Conservation (phyloP, 2,797 vertebrate genomes). For the Poecile montanus region DNA sequence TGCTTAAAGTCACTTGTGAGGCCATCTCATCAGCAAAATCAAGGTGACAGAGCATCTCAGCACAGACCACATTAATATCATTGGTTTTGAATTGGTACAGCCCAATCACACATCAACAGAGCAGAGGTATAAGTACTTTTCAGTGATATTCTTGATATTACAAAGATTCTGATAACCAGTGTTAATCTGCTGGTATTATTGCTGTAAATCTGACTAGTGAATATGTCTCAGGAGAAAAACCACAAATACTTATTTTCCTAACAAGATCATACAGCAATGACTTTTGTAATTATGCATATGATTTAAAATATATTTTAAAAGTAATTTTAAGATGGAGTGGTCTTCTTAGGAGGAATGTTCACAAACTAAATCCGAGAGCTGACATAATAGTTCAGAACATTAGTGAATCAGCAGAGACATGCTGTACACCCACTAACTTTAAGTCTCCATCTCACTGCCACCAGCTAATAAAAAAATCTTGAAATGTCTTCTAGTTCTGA, state of each 20-base stretch:
- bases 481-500: neutral
- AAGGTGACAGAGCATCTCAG: neutral
- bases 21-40: neutral
- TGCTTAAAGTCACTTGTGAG: neutral
- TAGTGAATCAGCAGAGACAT: conserved; percentile 59
- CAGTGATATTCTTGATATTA: neutral
- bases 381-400: conserved; percentile 18
- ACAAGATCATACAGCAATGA: neutral
- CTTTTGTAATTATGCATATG: neutral
- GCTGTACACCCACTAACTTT: conserved; percentile 21
- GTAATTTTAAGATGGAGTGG: neutral
- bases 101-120: neutral
- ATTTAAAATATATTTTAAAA: neutral
- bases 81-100: neutral
- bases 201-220: neutral
- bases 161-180: neutral
- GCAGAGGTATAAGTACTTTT: neutral
- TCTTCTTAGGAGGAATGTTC: conserved; percentile 1
- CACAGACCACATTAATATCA: neutral
- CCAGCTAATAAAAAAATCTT: conserved; percentile 56
- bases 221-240: neutral
- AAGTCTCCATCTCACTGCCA: conserved; percentile 41
- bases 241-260: neutral
- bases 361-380: conserved; percentile 32
- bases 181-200: neutral